phyloP scores from a whole-genome alignment of 2,797 vertebrate genomes.

The Salmo trutta region DNA sequence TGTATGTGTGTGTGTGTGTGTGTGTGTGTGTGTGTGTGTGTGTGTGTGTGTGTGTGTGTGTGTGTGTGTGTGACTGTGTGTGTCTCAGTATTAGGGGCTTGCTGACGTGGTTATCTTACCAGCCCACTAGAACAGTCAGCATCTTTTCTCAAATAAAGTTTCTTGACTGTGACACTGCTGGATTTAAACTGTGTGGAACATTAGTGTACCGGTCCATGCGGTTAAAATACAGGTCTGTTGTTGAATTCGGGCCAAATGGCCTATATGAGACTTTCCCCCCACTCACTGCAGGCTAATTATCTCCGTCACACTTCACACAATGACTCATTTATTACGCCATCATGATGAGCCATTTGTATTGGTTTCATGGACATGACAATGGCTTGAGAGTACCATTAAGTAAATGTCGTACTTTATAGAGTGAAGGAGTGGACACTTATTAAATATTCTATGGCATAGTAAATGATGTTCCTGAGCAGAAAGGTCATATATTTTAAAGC shows the following conservation, averaged over 20 bases:
- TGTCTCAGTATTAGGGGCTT: conserved; percentile 2
- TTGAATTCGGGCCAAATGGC: conserved; percentile 70
- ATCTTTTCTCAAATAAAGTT: conserved; percentile 68
- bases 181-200: conserved; percentile 70
- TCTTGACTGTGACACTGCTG: conserved; percentile 61
- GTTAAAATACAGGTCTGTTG: conserved; percentile 69
- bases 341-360: conserved; percentile 70
- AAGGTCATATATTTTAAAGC: background rate
- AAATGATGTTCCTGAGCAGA: background rate
- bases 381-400: conserved; percentile 42
- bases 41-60: conserved; percentile 16
- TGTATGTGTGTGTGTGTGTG: conserved; percentile 16
- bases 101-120: conserved; percentile 68
- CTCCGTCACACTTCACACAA: conserved; percentile 70
- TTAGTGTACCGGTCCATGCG: conserved; percentile 71
- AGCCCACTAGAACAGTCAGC: conserved; percentile 60
- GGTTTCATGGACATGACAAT: conserved; percentile 62
- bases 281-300: conserved; percentile 75
- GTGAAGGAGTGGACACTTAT: background rate
- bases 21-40: conserved; percentile 16
- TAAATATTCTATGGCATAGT: background rate
- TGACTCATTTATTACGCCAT: conserved; percentile 69
- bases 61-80: conserved; percentile 17
- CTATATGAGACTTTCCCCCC: conserved; percentile 73
- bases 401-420: background rate